Base-by-base conservation (phyloP, 2,113 vertebrate genomes). In the Phaethornis superciliosus region DNA sequence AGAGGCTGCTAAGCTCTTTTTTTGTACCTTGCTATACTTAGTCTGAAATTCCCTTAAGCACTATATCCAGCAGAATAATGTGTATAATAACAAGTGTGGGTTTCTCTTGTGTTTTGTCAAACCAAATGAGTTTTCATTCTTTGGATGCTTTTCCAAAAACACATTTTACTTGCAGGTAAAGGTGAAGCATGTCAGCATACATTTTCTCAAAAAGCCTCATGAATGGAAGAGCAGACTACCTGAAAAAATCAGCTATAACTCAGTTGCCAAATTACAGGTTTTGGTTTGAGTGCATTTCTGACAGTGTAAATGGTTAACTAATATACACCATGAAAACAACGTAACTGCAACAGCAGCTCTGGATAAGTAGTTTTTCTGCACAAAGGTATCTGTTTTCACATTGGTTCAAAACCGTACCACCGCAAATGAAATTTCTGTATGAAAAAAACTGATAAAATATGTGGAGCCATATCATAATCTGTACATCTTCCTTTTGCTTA, bases 21-120 rank as follows among this genome's bases (percentile, higher is more conserved):
- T 85, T 62, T 64, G 32, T 65, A 67, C 51, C 37, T 82, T 88
- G 69, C 33, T 85, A 65, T 19, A 89, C n/a, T 64, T 81, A 56
- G 49, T 67, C 42, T 85, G 87, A 88, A 82, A 94, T 82, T 80
- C 82, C 84, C 63, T 82, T 65, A 67, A 91, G 78, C 42, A 59
- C 74, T 67, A n/a, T 33, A 82, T 72, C 24, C 64, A 58, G 33
- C 28, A 89, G 46, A 92, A 93, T 86, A 91, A 85, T 35, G 9
- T 37, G 7, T 77, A 42, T 51, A 80, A 82, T 55, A 58, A 77
- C 55, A 42, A 72, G 3, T 47, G 54, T 84, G 46, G 56, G 40
- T 35, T 93, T 89, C 70, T 77, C 44, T 70, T 1, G 1, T 74
- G 47, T 94, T 93, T 77, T 88, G 59, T 59, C 0, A 1, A 87